These are phyloP conservation scores for Gymnoscelis rufifasciata DNA, from an alignment of 2,888 invertebrate genomes.

Conservation along the genomic window DNA sequence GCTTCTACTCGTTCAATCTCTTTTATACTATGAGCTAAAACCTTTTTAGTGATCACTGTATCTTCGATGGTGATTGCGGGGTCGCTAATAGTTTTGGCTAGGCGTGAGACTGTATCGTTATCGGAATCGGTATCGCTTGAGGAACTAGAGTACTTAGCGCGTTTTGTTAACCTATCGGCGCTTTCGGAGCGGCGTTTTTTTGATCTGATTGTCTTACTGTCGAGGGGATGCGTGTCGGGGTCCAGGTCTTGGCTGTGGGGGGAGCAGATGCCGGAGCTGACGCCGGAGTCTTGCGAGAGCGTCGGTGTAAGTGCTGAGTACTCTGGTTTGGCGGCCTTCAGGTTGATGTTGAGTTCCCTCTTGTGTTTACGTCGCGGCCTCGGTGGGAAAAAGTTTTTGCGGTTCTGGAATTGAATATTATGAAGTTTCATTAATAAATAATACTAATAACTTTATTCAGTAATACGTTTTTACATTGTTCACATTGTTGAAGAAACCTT, in stretches of 20 bases:
- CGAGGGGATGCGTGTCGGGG: slow-evolving; percentile 5
- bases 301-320: too few species aligned
- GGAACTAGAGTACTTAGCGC: slow-evolving; percentile 39
- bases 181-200: slow-evolving; percentile 24
- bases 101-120: slow-evolving; percentile 41
- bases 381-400: slow-evolving; percentile 84
- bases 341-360: slow-evolving; percentile 31
- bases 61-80: slow-evolving; percentile 55
- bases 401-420: slow-evolving; percentile 70
- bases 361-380: slow-evolving; percentile 75
- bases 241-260: slow-evolving; percentile 44
- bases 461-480: too few species aligned
- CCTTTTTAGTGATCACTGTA: slow-evolving; percentile 39
- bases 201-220: slow-evolving; percentile 8
- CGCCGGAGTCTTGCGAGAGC: slow-evolving; percentile 45
- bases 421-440: too few species aligned
- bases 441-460: too few species aligned
- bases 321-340: neutral
- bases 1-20: slow-evolving; percentile 37
- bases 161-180: slow-evolving; percentile 35
- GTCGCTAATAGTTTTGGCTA: slow-evolving; percentile 65
- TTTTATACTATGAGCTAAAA: slow-evolving; percentile 42
- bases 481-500: too few species aligned
- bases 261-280: slow-evolving; percentile 51
- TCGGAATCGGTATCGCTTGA: slow-evolving; percentile 37